phyloP scores from a whole-genome alignment of 2,888 invertebrate genomes.

The Caenorhabditis imperialis region DNA sequence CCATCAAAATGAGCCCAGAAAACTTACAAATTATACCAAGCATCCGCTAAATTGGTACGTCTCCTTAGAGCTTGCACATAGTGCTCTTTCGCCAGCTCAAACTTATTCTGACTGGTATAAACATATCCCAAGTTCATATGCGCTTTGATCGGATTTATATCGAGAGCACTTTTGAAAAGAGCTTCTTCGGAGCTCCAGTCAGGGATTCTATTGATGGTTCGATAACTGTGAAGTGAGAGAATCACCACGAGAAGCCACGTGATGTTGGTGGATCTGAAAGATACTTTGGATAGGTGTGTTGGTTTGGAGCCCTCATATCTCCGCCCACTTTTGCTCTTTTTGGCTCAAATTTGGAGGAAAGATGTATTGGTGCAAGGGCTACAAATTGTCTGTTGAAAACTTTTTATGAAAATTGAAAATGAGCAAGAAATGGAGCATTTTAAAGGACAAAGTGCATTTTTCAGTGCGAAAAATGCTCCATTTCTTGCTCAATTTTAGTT shows the following conservation, averaged over 20 bases:
- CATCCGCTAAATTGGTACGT: constrained; percentile 97
- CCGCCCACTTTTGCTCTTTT: no score
- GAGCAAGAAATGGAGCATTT: no score
- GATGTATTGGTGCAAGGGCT: no score
- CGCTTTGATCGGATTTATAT: constrained; percentile 92
- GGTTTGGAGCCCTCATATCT: no score
- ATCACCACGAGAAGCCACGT: constrained; percentile 19
- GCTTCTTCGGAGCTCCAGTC: constrained; percentile 65
- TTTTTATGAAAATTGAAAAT: no score
- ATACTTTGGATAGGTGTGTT: no score
- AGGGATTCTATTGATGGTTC: constrained; percentile 52
- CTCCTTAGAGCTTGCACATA: constrained; percentile 91
- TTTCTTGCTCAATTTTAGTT: no score
- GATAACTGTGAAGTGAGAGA: constrained; percentile 29
- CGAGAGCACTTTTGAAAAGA: constrained; percentile 90
- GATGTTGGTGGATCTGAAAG: neutral
- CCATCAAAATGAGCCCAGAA: no score
- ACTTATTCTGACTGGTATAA: constrained; percentile 89
- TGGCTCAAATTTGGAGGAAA: neutral
- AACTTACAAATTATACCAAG: constrained; percentile 96
- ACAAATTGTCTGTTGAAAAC: no score
- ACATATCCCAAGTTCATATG: constrained; percentile 96
- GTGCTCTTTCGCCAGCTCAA: constrained; percentile 90
- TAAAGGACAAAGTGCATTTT: no score
- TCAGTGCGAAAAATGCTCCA: no score